Evolutionary conservation across 2,113 vertebrate species (phyloP).

Genomic region (Perca fluviatilis): DNA sequence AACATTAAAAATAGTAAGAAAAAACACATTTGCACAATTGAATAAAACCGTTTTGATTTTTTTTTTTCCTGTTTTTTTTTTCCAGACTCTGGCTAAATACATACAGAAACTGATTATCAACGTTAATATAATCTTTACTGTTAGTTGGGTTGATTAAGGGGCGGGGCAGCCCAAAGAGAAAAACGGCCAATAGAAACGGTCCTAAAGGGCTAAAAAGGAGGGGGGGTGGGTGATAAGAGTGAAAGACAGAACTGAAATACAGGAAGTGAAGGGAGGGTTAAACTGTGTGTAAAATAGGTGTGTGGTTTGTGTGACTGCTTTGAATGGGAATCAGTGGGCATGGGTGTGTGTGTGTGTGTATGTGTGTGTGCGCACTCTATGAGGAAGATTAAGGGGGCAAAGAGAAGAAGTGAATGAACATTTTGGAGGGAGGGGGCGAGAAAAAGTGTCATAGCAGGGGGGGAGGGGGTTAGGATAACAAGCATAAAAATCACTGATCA

Average conservation of each 20-base stretch:
- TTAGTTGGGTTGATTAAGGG: slow-evolving; percentile 84
- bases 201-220: slow-evolving; percentile 67
- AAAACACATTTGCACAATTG: slow-evolving; percentile 86
- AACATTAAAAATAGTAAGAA: slow-evolving; percentile 85
- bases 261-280: not conserved
- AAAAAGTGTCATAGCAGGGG: slow-evolving; percentile 58
- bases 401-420: slow-evolving; percentile 48
- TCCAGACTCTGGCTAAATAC: slow-evolving; percentile 85
- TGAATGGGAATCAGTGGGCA: slow-evolving; percentile 15
- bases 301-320: slow-evolving; percentile 30
- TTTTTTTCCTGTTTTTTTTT: slow-evolving; percentile 76
- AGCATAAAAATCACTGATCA: slow-evolving; percentile 82
- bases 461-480: slow-evolving; percentile 72
- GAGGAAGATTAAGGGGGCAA: slow-evolving; percentile 24
- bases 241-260: slow-evolving; percentile 53
- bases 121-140: slow-evolving; percentile 86
- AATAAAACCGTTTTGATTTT: slow-evolving; percentile 82
- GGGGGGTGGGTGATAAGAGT: slow-evolving; percentile 14
- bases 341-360: slow-evolving; percentile 13
- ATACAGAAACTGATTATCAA: slow-evolving; percentile 86
- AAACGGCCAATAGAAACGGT: slow-evolving; percentile 75
- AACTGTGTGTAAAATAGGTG: slow-evolving; percentile 44
- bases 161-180: slow-evolving; percentile 80
- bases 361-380: slow-evolving; percentile 26
- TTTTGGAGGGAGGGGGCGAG: slow-evolving; percentile 16